Evolutionary conservation across 1,140 invertebrate species (phyloP), one percentile per base, ranked within the genome.

Genomic region (Drosophila sechellia): DNA sequence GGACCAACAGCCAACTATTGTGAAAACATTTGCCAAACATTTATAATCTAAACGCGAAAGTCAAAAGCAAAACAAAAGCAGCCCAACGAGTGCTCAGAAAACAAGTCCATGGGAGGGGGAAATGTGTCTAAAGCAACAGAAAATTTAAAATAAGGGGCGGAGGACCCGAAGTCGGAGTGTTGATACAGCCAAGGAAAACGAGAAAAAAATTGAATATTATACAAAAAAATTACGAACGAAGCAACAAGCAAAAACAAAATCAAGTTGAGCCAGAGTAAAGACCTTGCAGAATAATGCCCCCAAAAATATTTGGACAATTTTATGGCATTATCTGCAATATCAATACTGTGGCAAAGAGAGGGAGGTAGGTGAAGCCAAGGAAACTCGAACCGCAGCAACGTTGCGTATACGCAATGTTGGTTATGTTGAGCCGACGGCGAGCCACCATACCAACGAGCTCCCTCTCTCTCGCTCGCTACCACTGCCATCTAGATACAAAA

Each of bases 271-370:
- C 61, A 55, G 54, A 69, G 61, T 34, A 59, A 69, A 70, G 59
- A 65, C 55, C 65, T 72, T 77, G 79, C 55, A 80, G 73, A 69
- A 85, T 79, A 77, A 70, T 72, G 64, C 68, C 39, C 63, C 64
- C 52, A 54, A 80, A 78, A 80, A 81, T 84, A 87, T 80, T 83
- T 79, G 69, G 60, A 71, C 78, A 68, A 75, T 81, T 79, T 84
- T 87, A 81, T 80, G 77, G 79, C 74, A 81, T 81, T 81, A 81
- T 81, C 79, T 81, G 63, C 58, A 77, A 74, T 81, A 81, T 81
- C 74, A 81, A 81, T 81, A 81, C 39, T 50, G 15, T 20, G 56
- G 13, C 77, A 52, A 20, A 35, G 31, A 31, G 31, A 53, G 53
- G 45, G 31, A 49, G 37, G 42, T 12, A 8, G 37, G 42, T 10